Base-by-base conservation (phyloP, 1,140 invertebrate genomes). In the Diabrotica undecimpunctata region DNA sequence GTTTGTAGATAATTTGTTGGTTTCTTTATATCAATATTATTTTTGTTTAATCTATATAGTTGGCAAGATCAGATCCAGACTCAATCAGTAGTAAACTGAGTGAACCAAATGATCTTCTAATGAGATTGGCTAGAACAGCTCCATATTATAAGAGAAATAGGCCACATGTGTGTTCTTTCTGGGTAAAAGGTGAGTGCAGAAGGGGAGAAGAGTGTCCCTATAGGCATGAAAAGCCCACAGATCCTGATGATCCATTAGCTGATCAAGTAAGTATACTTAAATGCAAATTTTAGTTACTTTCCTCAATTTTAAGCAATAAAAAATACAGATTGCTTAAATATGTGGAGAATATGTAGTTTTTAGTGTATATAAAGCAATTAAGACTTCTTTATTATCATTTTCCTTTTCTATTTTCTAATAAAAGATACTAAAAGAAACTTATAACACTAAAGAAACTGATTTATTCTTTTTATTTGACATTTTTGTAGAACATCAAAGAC, bases 191-290 rank as follows among this genome's bases (percentile, higher is more conserved):
- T 0, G 97, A 99, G 80, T 99, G 98, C 79, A 92, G 97, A 76
- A 84, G 98, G 80, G 98, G 98, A 11, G 97, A 99, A 82, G 98
- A 99, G 78, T 99, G 98, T 83, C 98, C 98, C 0, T 99, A 99
- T 79, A 64, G 98, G 14, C 98, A 99, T 77, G 98, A 99, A 78
- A 98, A 98, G 76, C 98, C 98, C 3, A 98, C 96, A 13, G 97
- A 99, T 83, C 97, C 97, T 0, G 98, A 99, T 82, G 98, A 99
- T 84, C 97, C 98, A 7, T 80, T 99, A 5, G 95, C 95, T 11
- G 96, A 99, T 83, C 98, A 99, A 41, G 58, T 60, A 25, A 55
- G 25, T 25, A 9, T 25, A 25, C 25, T 25, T n/a, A n/a, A n/a
- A n/a, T n/a, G n/a, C n/a, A n/a, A n/a, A n/a, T n/a, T n/a, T n/a